These are phyloP conservation scores for Odontamblyopus lacepedii DNA, from an alignment of 2,797 vertebrate species.

Conservation along the genomic window DNA sequence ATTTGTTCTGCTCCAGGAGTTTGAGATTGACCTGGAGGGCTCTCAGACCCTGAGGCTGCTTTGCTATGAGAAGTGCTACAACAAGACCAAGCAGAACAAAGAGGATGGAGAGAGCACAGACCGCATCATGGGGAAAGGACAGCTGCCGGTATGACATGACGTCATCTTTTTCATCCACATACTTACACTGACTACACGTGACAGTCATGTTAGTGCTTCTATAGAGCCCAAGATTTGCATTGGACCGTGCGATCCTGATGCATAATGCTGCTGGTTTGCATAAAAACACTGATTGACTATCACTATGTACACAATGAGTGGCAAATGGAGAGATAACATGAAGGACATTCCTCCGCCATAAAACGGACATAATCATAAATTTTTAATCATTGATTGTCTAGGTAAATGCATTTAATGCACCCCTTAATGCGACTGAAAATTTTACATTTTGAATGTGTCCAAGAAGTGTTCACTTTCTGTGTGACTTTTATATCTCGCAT, in stretches of 20 bases:
- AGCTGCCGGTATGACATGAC: constrained; percentile 84
- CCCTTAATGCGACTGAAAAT: not conserved
- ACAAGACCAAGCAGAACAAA: constrained; percentile 82
- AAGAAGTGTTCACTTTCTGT: not conserved
- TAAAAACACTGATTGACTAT: not conserved
- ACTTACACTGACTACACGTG: constrained; percentile 47
- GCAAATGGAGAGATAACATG: not conserved
- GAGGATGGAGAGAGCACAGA: constrained; percentile 85
- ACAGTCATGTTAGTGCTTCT: constrained; percentile 45
- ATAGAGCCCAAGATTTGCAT: constrained; percentile 40
- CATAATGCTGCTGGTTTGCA: constrained; percentile 12
- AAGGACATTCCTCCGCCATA: not conserved
- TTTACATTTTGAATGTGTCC: not conserved
- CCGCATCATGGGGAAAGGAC: constrained; percentile 88
- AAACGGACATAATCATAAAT: not conserved
- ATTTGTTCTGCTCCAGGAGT: constrained; percentile 75
- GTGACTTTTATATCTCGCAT: not conserved
- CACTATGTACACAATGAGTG: not conserved
- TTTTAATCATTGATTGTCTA: not conserved
- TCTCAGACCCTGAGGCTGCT: constrained; percentile 87
- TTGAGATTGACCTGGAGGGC: constrained; percentile 91
- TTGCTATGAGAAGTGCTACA: constrained; percentile 89
- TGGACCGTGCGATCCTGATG: not conserved
- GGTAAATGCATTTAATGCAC: not conserved
- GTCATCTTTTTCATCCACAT: constrained; percentile 38